These are phyloP conservation scores for Cryptoprocta ferox DNA, from an alignment of 2,797 vertebrate genomes.

Conservation along the genomic window DNA sequence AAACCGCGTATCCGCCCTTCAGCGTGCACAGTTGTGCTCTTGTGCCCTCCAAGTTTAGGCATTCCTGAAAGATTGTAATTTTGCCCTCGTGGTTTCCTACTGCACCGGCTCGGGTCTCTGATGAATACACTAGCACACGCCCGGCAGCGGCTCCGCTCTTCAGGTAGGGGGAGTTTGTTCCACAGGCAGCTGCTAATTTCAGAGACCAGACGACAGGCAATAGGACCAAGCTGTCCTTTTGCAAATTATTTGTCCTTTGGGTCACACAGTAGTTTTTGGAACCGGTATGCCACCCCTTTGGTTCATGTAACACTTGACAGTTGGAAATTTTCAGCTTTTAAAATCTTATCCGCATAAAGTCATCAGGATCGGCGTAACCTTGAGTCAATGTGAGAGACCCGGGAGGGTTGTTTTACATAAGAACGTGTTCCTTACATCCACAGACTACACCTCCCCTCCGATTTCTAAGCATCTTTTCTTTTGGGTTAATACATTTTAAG, in stretches of 20 bases:
- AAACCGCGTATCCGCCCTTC: background rate
- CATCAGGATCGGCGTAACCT: constrained; percentile 34
- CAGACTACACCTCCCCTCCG: background rate
- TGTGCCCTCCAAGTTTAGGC: background rate
- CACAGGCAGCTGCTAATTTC: background rate
- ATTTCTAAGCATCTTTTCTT: constrained; percentile 10
- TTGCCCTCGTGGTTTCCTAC: constrained; percentile 10
- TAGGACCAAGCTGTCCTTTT: background rate
- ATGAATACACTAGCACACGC: background rate
- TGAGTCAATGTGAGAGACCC: constrained; percentile 37
- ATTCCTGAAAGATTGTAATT: constrained; percentile 49
- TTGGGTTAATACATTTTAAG: constrained; percentile 31
- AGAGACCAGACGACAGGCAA: background rate
- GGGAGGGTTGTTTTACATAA: constrained; percentile 44
- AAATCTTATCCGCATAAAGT: constrained; percentile 39
- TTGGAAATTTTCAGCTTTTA: constrained; percentile 44
- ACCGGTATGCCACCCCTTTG: background rate
- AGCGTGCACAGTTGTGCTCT: background rate
- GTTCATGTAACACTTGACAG: constrained; percentile 33
- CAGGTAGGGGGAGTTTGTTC: constrained; percentile 55
- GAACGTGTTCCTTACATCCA: background rate
- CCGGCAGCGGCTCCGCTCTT: background rate
- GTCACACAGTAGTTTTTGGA: constrained; percentile 33
- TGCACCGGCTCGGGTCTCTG: background rate
- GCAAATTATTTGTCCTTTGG: constrained; percentile 41